Percentiles rank a stretch among this genome's conserved stretches.
Conservation (phyloP, 1,140 invertebrate genomes). For the Halictus rubicundus region DNA sequence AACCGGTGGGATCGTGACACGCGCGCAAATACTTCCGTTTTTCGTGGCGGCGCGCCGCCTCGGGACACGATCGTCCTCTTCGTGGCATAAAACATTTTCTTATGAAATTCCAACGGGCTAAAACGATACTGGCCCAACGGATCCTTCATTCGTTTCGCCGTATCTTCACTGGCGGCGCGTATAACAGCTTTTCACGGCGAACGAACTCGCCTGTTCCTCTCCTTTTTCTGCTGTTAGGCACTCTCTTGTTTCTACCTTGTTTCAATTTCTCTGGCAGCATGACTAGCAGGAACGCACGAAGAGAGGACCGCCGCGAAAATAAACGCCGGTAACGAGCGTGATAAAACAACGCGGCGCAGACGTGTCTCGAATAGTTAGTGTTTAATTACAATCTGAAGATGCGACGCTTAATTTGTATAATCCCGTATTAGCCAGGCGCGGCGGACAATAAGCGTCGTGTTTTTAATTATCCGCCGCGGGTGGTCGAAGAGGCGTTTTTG, state of each 20-base stretch:
- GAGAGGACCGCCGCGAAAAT: no score
- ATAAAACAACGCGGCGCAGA: no score
- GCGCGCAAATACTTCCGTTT: neutral
- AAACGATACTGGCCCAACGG: neutral
- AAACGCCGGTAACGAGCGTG: no score
- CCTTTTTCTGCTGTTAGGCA: no score
- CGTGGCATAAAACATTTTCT: neutral
- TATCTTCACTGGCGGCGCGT: neutral
- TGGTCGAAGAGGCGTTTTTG: constrained; percentile 12
- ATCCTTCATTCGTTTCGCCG: neutral
- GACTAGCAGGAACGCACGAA: no score
- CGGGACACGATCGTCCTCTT: neutral
- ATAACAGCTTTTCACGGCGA: neutral
- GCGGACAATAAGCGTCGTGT: neutral
- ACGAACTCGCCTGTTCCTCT: no score
- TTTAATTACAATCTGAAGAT: no score
- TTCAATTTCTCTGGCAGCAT: no score
- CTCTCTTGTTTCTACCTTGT: no score
- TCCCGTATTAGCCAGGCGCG: neutral
- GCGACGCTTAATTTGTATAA: neutral
- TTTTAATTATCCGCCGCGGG: constrained; percentile 26
- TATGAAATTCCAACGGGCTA: neutral
- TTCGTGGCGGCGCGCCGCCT: neutral
- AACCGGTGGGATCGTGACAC: neutral
- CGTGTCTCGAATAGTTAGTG: no score